phyloP scores from a whole-genome alignment of 2,797 vertebrate species.

The Furcifer pardalis region DNA sequence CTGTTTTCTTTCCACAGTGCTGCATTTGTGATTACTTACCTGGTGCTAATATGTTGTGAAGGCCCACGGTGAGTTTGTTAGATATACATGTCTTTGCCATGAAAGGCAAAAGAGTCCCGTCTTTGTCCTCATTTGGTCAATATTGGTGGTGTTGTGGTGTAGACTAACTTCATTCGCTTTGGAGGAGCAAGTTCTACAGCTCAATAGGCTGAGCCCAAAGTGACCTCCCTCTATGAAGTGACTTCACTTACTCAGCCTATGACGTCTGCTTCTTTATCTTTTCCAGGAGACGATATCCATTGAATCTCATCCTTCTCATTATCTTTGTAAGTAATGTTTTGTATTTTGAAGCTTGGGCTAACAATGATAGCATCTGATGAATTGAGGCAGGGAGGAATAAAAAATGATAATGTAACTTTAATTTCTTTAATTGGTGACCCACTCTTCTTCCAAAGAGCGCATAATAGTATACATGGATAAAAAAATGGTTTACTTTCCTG shows the following conservation, averaged over 20 bases:
- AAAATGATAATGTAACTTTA: too few relatives aligned
- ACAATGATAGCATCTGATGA: too few relatives aligned
- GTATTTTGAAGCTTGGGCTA: not conserved
- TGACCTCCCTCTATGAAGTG: not conserved
- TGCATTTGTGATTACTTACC: constrained; percentile 87
- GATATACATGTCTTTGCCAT: not conserved
- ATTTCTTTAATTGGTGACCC: too few relatives aligned
- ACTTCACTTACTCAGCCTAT: not conserved
- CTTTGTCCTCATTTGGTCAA: too few relatives aligned
- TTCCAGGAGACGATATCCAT: constrained; percentile 90
- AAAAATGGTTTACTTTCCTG: too few relatives aligned
- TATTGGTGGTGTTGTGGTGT: too few relatives aligned
- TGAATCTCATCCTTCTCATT: constrained; percentile 88
- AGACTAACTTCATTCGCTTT: too few relatives aligned
- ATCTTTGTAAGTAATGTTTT: constrained; percentile 86
- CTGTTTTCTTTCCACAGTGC: constrained; percentile 72
- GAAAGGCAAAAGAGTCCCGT: too few relatives aligned
- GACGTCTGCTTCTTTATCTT: rapidly evolving
- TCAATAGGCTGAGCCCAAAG: not conserved
- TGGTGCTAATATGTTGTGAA: constrained; percentile 89
- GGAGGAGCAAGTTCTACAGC: not conserved
- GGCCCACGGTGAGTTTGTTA: constrained; percentile 85
- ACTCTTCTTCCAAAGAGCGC: too few relatives aligned
- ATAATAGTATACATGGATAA: too few relatives aligned
- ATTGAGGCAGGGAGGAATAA: not conserved